A percentile compares a stretch with the other conserved stretches of the same genome.
These are phyloP conservation scores for Aselliscus stoliczkanus DNA, from an alignment of 2,797 vertebrate genomes.

Conservation along the genomic window DNA sequence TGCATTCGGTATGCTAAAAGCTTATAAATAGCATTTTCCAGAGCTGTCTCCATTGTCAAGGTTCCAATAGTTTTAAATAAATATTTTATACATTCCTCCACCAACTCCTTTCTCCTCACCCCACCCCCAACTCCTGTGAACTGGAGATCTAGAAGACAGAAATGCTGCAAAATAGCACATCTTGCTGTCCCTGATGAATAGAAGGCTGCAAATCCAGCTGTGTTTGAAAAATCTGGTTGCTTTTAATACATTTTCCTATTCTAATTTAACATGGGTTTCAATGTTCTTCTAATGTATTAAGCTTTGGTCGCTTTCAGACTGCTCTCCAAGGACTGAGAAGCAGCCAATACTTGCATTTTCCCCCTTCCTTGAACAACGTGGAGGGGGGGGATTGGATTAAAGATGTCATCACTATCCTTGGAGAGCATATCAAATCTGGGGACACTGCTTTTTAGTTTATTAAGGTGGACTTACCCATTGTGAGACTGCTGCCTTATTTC, in stretches of 20 bases:
- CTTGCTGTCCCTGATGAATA: conserved; percentile 51
- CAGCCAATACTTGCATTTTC: conserved; percentile 64
- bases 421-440: conserved; percentile 29
- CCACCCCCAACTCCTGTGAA: neutral
- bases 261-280: conserved; percentile 69
- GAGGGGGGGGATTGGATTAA: conserved; percentile 29
- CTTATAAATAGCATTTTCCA: conserved; percentile 5
- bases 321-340: conserved; percentile 50
- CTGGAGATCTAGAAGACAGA: neutral
- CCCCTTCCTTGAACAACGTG: conserved; percentile 64
- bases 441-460: conserved; percentile 16
- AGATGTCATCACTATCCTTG: conserved; percentile 62
- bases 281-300: conserved; percentile 61
- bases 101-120: neutral
- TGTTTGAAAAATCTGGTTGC: conserved; percentile 60
- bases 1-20: conserved; percentile 33
- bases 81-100: neutral
- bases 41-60: conserved; percentile 14
- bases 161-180: conserved; percentile 36
- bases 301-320: conserved; percentile 49
- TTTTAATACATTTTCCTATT: conserved; percentile 70
- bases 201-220: conserved; percentile 51
- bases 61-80: conserved; percentile 43
- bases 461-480: neutral
- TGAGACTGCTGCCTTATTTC: neutral